Base-by-base conservation (phyloP, 2,113 vertebrate genomes). In the Chaenocephalus aceratus region DNA sequence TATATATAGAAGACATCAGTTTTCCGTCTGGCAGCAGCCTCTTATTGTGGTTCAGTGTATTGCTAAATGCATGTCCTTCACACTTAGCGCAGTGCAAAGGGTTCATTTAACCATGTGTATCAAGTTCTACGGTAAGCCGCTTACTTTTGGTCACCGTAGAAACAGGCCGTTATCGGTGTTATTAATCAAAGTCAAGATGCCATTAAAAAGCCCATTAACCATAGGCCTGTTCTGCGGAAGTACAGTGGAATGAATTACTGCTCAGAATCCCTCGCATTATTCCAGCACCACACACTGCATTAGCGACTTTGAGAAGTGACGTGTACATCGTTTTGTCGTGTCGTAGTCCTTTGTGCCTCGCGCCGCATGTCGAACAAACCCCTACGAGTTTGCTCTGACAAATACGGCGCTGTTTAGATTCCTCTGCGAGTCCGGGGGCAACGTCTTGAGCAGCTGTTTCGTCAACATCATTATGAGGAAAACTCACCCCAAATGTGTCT, bases 401-500 rank as follows among this genome's bases (percentile, higher is more conserved):
- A 60, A 77, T 48, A 58, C 69, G 74, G 72, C 51, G n/a, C 44
- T 15, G 59, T 44, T 51, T 16, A 58, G 60, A 41, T 57, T 56
- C n/a, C 64, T 30, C 30, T 36, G 26, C 23, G 34, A 83, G 54
- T 65, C 75, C 71, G 21, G 69, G 36, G 83, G 76, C 59, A 53
- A 64, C 68, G 15, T 73, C 56, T 82, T 85, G 34, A 83, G 65
- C 69, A 70, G 59, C 72, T 51, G 61, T 78, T 87, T 85, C 62
- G 72, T 79, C 71, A 72, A 57, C 88, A 85, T 82, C 79, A 80
- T 79, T 76, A 78, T 45, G 58, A 21, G 67, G 52, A 80, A 84
- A 79, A 96, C 97, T 97, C 93, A 99, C 97, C 95, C 97, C 97
- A 79, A 99, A 99, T 49, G 96, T 97, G 76, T 98, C 97, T 91